These are phyloP conservation scores for Heteropelma amictum DNA, from an alignment of 2,888 invertebrate genomes.

Conservation along the genomic window DNA sequence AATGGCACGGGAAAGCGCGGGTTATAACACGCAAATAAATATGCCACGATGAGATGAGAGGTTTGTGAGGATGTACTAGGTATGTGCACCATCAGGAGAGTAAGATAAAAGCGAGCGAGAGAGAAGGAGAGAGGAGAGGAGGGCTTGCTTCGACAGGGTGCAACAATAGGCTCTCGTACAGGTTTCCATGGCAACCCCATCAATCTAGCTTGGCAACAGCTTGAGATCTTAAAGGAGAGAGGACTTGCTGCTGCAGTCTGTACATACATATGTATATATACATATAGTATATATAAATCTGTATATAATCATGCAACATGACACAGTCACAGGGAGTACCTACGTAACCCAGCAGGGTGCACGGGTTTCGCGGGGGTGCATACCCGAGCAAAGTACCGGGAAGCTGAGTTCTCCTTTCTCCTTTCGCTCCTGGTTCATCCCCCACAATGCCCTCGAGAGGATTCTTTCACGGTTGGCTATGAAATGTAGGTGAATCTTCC, in stretches of 20 bases:
- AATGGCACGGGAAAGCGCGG: slow-evolving; percentile 63
- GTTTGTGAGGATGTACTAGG: slow-evolving; percentile 8
- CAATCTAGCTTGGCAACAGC: slow-evolving; percentile 78
- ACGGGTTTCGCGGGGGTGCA: slow-evolving; percentile 43
- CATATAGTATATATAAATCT: neutral
- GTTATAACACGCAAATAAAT: slow-evolving; percentile 74
- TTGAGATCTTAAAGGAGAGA: slow-evolving; percentile 77
- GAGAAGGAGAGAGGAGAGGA: slow-evolving; percentile 8
- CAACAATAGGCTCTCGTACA: slow-evolving; percentile 76
- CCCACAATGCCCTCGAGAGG: slow-evolving; percentile 23
- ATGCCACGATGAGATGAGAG: slow-evolving; percentile 71
- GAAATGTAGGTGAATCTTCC: slow-evolving; percentile 46
- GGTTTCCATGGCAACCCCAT: slow-evolving; percentile 77
- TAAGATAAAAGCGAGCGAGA: slow-evolving; percentile 16
- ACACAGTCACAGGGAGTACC: neutral
- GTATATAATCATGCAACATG: slow-evolving; percentile 2
- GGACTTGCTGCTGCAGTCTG: slow-evolving; percentile 56
- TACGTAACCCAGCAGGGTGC: slow-evolving; percentile 15
- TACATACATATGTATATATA: neutral
- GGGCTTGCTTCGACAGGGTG: slow-evolving; percentile 66
- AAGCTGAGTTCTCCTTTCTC: neutral
- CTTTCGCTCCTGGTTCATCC: slow-evolving; percentile 31
- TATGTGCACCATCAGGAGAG: neutral
- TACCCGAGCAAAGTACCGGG: neutral
- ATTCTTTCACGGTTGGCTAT: neutral